Percentiles rank a stretch among this genome's conserved stretches.
Conservation (phyloP, 2,888 invertebrate genomes). For the Geotrupes spiniger region DNA sequence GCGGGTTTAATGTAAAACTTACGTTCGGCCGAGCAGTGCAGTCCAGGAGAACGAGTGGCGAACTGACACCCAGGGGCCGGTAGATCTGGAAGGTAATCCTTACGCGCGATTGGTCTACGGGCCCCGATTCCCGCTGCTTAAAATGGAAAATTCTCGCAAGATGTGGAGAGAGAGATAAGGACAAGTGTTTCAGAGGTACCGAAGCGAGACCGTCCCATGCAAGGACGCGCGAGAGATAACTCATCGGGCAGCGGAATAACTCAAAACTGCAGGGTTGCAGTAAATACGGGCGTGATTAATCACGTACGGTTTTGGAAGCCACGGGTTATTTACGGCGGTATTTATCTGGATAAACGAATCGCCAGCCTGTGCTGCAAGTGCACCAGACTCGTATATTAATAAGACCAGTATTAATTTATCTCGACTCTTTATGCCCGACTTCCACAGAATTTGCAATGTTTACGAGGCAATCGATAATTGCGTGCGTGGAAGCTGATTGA, state of each 20-base stretch:
- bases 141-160: constrained; percentile 18
- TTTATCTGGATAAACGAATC: constrained; percentile 43
- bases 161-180: constrained; percentile 24
- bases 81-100: constrained; percentile 1
- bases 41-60: constrained; percentile 1
- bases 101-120: constrained; percentile 22
- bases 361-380: constrained; percentile 31
- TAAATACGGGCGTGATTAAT: constrained; percentile 46
- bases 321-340: constrained; percentile 43
- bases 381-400: constrained; percentile 39
- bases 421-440: constrained; percentile 37
- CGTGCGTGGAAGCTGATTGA: constrained; percentile 47
- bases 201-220: constrained; percentile 4
- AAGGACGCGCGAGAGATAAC: constrained; percentile 33
- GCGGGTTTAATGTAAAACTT: constrained; percentile 2
- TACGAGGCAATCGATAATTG: constrained; percentile 46
- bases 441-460: constrained; percentile 42
- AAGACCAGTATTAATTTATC: constrained; percentile 42
- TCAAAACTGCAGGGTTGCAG: constrained; percentile 39
- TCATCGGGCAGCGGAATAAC: constrained; percentile 42
- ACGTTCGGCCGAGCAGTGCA: not conserved
- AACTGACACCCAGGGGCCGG: constrained; percentile 4
- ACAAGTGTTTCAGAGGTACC: constrained; percentile 21
- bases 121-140: constrained; percentile 26
- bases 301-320: constrained; percentile 43